phyloP scores from a whole-genome alignment of 2,888 invertebrate genomes.

The Ceriagrion tenellum region DNA sequence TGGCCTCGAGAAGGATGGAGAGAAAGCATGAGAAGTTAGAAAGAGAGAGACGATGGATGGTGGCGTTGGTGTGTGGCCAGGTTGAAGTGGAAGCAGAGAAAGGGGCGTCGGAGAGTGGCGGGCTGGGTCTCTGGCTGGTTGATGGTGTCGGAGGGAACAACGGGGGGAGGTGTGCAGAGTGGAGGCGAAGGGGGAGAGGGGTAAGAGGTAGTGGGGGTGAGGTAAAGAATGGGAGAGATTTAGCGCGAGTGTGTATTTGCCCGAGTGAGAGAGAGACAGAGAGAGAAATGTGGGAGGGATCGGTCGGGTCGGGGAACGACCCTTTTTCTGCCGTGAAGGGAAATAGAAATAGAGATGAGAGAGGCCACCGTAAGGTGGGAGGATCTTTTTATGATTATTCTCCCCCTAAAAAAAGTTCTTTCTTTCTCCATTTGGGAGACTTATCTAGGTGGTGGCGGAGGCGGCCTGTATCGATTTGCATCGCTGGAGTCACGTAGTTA shows the following conservation, averaged over 20 bases:
- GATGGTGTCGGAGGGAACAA: too few species aligned
- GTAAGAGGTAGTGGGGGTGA: neutral
- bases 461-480: constrained; percentile 44
- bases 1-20: neutral
- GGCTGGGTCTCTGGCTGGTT: neutral
- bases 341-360: constrained; percentile 1
- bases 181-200: too few species aligned
- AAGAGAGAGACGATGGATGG: constrained; percentile 4
- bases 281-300: neutral
- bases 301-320: neutral
- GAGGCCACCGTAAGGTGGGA: neutral
- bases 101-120: neutral
- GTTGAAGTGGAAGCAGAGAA: neutral
- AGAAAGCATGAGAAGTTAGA: neutral
- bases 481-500: constrained; percentile 54
- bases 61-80: neutral
- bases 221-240: neutral
- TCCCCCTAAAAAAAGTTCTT: neutral
- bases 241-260: neutral
- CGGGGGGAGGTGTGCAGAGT: too few species aligned
- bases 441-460: neutral
- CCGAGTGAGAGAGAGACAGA: neutral
- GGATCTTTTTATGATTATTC: constrained; percentile 15
- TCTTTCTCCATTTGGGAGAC: neutral
- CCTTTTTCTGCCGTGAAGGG: neutral